phyloP scores from a whole-genome alignment of 2,113 vertebrate genomes.

The Pygoscelis antarcticus region DNA sequence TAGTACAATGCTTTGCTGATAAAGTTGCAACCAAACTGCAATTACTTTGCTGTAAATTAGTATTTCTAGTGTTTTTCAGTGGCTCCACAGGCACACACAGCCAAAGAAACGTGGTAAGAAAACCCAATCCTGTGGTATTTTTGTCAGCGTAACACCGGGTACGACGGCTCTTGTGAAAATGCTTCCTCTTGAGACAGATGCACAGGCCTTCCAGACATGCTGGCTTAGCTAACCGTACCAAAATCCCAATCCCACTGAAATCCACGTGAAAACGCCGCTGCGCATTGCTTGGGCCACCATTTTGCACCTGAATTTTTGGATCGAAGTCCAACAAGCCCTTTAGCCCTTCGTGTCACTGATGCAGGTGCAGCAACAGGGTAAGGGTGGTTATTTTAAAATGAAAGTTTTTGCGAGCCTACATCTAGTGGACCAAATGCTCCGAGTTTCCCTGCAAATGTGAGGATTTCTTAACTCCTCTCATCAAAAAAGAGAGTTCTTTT shows the following conservation, averaged over 20 bases:
- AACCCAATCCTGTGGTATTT: accelerated
- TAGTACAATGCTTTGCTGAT: background rate
- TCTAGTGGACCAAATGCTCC: background rate
- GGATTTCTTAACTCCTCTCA: background rate
- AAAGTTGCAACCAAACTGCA: background rate
- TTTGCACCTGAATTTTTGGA: background rate
- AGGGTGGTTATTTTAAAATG: background rate
- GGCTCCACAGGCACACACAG: background rate
- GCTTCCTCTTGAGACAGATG: background rate
- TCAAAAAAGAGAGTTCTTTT: background rate
- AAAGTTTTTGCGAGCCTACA: background rate
- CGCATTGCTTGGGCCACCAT: background rate
- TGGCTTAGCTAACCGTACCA: accelerated
- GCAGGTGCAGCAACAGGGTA: background rate
- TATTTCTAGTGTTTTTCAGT: background rate
- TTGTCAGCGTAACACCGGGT: background rate
- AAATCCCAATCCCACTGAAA: background rate
- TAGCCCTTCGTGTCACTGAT: accelerated
- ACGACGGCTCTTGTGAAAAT: accelerated
- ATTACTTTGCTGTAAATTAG: background rate
- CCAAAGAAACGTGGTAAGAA: background rate
- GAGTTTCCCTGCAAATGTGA: background rate
- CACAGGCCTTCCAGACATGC: accelerated
- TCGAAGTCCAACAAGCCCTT: background rate
- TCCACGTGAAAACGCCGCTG: background rate